Evolutionary conservation across 2,888 invertebrate genomes (phyloP).

Genomic region (Tethea ocularis): DNA sequence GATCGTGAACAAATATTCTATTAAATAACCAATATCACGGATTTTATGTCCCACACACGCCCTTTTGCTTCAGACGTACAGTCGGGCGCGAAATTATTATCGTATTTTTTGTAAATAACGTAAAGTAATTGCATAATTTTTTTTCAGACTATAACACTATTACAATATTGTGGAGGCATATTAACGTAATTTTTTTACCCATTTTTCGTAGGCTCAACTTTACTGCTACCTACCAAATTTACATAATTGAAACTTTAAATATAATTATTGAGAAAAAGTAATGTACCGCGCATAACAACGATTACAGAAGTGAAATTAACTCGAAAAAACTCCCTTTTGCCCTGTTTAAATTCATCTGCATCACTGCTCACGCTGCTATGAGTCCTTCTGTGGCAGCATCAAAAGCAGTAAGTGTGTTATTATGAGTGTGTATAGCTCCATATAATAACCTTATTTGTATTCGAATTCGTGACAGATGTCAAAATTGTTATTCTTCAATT

Average conservation of each 20-base stretch:
- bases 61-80: slow-evolving; percentile 43
- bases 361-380: too few species aligned
- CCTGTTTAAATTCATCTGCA: too few species aligned
- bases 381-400: too few species aligned
- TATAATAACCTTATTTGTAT: too few species aligned
- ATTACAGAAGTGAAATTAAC: background rate
- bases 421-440: too few species aligned
- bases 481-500: too few species aligned
- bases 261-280: background rate
- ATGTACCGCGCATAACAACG: background rate
- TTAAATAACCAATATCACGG: slow-evolving; percentile 15
- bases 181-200: background rate
- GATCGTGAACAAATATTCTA: background rate
- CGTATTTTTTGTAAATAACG: background rate
- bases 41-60: slow-evolving; percentile 38
- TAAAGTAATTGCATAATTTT: background rate
- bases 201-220: background rate
- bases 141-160: background rate
- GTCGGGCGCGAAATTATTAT: slow-evolving; percentile 30
- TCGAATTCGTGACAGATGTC: too few species aligned
- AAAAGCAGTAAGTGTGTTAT: too few species aligned
- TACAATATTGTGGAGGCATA: background rate
- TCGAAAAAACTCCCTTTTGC: too few species aligned
- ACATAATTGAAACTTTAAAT: background rate
- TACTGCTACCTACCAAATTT: background rate